These are phyloP conservation scores for Reinhardtius hippoglossoides DNA, from an alignment of 2,113 vertebrate species.

Conservation along the genomic window DNA sequence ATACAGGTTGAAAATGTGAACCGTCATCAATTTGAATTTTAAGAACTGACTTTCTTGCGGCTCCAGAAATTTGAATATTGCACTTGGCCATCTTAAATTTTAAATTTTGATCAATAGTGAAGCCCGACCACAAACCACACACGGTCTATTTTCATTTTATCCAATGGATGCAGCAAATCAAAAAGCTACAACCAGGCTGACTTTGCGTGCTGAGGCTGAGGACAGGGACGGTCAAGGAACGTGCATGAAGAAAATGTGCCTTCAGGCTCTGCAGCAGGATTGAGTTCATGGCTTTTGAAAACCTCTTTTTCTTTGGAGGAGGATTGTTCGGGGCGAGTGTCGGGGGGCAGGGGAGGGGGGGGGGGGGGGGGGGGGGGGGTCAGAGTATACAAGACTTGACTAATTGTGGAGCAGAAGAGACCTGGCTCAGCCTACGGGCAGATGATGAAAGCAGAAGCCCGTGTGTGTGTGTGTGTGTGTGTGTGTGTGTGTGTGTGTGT, in stretches of 20 bases:
- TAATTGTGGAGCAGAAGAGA: slow-evolving; percentile 50
- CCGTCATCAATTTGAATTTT: neutral
- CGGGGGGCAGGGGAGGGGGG: neutral
- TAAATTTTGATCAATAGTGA: neutral
- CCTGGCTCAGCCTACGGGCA: slow-evolving; percentile 26
- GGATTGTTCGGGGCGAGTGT: slow-evolving; percentile 24
- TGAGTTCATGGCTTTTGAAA: slow-evolving; percentile 48
- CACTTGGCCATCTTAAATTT: neutral
- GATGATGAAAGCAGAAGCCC: slow-evolving; percentile 29
- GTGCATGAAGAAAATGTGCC: slow-evolving; percentile 24
- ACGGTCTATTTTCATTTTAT: neutral
- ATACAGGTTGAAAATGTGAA: slow-evolving; percentile 2
- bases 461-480: slow-evolving; percentile 23
- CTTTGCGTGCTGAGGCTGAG: slow-evolving; percentile 2
- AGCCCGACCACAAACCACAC: neutral
- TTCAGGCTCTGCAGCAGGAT: slow-evolving; percentile 21
- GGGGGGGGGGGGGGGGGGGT: slow-evolving; percentile 12
- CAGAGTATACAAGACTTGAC: slow-evolving; percentile 22
- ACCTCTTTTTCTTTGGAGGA: slow-evolving; percentile 2
- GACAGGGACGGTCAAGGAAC: slow-evolving; percentile 5
- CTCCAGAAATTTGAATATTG: neutral
- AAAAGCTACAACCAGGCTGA: neutral
- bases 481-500: slow-evolving; percentile 6
- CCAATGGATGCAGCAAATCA: neutral
- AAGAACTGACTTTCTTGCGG: too few species aligned